Conservation (phyloP, 1,140 invertebrate species). For the Macrocentrus cingulum region DNA sequence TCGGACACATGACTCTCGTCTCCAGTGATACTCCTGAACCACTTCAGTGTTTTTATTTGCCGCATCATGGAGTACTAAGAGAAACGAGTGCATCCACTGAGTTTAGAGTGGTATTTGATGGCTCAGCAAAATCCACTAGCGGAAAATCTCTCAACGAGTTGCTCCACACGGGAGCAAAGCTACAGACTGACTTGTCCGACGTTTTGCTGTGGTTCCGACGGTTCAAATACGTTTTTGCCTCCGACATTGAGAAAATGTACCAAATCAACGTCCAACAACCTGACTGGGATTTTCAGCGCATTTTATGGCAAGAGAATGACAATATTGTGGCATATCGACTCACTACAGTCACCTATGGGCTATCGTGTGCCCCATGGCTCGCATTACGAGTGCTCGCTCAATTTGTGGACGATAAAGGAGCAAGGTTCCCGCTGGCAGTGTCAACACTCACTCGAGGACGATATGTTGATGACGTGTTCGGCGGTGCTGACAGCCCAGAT, state of each 20-base stretch:
- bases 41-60: neutral
- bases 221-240: slow-evolving; percentile 29
- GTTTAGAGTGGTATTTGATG: slow-evolving; percentile 16
- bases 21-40: neutral
- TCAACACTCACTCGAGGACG: neutral
- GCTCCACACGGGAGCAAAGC: neutral
- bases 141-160: slow-evolving; percentile 22
- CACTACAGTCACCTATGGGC: slow-evolving; percentile 44
- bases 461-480: neutral
- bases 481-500: neutral
- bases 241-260: slow-evolving; percentile 47
- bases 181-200: slow-evolving; percentile 11
- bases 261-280: slow-evolving; percentile 36
- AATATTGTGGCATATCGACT: slow-evolving; percentile 31
- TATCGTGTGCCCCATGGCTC: slow-evolving; percentile 43
- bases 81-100: slow-evolving; percentile 22
- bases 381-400: slow-evolving; percentile 39
- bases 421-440: slow-evolving; percentile 27
- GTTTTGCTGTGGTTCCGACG: slow-evolving; percentile 17
- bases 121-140: neutral
- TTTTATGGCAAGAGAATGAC: slow-evolving; percentile 37
- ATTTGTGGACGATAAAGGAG: slow-evolving; percentile 34
- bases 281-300: slow-evolving; percentile 38
- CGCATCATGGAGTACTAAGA: slow-evolving; percentile 21
- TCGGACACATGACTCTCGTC: slow-evolving; percentile 42